These are phyloP conservation scores for Tetragonula clypearis DNA, from an alignment of 1,140 invertebrate genomes.

Conservation along the genomic window DNA sequence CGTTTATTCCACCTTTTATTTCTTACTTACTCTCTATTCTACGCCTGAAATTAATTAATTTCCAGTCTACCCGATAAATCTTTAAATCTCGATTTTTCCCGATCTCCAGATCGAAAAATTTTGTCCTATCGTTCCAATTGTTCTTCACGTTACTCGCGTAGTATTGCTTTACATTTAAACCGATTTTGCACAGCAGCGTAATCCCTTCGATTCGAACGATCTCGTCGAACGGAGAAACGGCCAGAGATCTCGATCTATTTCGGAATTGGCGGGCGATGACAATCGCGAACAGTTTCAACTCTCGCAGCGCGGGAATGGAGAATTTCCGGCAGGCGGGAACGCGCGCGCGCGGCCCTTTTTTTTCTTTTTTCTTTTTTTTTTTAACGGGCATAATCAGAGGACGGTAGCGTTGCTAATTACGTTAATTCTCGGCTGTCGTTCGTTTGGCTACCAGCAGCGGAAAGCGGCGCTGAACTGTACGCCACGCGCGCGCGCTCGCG, in stretches of 20 bases:
- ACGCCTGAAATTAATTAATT: too few species aligned
- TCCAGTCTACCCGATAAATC: too few species aligned
- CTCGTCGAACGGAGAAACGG: too few species aligned
- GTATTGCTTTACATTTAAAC: background rate
- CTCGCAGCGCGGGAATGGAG: background rate
- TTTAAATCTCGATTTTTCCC: too few species aligned
- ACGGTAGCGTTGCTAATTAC: constrained; percentile 24
- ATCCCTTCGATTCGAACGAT: background rate
- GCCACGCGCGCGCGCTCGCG: background rate
- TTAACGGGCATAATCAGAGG: constrained; percentile 23
- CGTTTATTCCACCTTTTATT: too few species aligned
- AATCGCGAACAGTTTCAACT: background rate
- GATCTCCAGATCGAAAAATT: too few species aligned
- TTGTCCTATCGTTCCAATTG: too few species aligned
- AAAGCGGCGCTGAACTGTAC: background rate
- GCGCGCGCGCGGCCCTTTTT: too few species aligned
- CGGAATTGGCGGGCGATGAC: background rate
- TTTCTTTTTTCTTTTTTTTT: background rate
- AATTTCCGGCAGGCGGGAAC: background rate
- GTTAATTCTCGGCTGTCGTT: constrained; percentile 3
- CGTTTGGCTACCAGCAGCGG: constrained; percentile 7
- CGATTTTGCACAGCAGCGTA: background rate
- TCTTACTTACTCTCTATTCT: too few species aligned
- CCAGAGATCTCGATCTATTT: background rate
- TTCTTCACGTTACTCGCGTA: too few species aligned